These are phyloP conservation scores for Microtus agrestis DNA, from an alignment of 2,797 vertebrate genomes.

Conservation along the genomic window DNA sequence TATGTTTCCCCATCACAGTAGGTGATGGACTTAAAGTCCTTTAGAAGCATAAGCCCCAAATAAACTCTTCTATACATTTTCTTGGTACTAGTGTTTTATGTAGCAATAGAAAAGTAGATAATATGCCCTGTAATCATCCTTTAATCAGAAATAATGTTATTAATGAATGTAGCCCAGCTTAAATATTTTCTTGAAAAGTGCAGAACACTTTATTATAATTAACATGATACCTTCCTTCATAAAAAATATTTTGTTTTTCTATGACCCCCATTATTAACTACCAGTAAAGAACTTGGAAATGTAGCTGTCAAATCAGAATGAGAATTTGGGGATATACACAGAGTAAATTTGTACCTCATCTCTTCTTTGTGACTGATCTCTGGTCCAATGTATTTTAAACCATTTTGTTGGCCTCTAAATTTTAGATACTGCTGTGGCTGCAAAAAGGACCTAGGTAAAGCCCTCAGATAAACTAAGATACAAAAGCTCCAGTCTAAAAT, in stretches of 20 bases:
- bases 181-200: conserved; percentile 25
- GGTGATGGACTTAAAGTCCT: not conserved
- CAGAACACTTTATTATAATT: conserved; percentile 38
- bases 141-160: conserved; percentile 29
- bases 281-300: conserved; percentile 8
- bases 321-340: not conserved
- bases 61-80: not conserved
- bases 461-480: not conserved
- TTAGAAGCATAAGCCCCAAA: not conserved
- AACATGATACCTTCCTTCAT: conserved; percentile 45
- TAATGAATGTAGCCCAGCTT: not conserved
- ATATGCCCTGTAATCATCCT: not conserved
- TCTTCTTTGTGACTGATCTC: not conserved
- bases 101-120: not conserved
- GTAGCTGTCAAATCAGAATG: not conserved
- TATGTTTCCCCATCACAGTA: not conserved
- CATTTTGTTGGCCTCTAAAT: conserved; percentile 30
- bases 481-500: not conserved
- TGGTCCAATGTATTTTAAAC: not conserved
- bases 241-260: conserved; percentile 26
- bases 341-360: not conserved
- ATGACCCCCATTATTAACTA: not conserved
- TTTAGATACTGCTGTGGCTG: not conserved
- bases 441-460: not conserved
- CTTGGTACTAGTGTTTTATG: not conserved